Base-by-base conservation (phyloP, 2,113 vertebrate species). In the Bungarus multicinctus region DNA sequence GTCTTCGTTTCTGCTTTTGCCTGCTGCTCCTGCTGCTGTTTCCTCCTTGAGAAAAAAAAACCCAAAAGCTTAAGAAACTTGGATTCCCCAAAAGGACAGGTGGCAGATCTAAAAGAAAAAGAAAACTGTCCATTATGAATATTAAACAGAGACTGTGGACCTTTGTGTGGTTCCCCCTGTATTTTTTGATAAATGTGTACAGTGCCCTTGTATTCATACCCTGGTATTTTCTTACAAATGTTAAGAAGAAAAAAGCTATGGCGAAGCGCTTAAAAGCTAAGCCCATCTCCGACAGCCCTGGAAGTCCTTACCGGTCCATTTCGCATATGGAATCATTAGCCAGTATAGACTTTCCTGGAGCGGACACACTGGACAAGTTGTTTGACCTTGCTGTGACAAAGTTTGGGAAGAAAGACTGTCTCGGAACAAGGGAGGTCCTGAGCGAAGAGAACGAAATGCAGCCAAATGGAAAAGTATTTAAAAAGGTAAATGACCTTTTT, bases 201-300 rank as follows among this genome's bases (percentile, higher is more conserved):
- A 99, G 99, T 90, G 22, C 98, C 94, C 96, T 99, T 94, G 98
- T 99, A 96, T 99, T 99, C 96, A 98, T 99, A 95, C 99, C 99
- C 3, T 99, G 99, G 99, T 99, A 99, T 98, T 99, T 98, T 98
- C 97, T 99, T 94, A 99, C 98, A 58, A 97, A 98, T 85, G 98
- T 98, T 1, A 98, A 98, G 96, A 96, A 98, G 96, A 99, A 96
- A 97, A 98, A 97, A 96, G 96, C 97, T 92, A 97, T 97, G 97
- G 99, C 99, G 92, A 98, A 98, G 88, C 97, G 99, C 94, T 95
- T 98, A 96, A 99, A 99, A 97, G 99, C 99, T 91, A 98, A 98
- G 43, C 98, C 99, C 91, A 97, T 97, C 86, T 97, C 97, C 16
- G 98, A 99, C 93, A 91, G 87, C 90, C 94, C 98, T 0, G 99